phyloP scores from a whole-genome alignment of 2,888 invertebrate genomes.

The Trimorus sp. region DNA sequence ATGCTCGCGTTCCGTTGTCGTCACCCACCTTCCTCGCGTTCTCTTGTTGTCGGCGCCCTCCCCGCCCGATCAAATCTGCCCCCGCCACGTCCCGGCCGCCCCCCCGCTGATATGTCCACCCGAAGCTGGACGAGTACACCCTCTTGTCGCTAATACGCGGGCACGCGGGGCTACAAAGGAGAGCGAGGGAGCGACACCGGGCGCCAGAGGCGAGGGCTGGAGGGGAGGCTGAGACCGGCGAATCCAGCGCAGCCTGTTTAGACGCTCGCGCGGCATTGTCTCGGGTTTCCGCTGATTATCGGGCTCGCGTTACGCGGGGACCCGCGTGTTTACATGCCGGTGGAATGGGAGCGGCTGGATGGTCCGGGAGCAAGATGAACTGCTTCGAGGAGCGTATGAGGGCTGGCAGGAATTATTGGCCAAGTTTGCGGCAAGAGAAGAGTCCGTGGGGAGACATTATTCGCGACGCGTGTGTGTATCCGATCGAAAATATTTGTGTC shows the following conservation, averaged over 20 bases:
- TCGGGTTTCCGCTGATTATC: no score
- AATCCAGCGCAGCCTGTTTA: no score
- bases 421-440: conserved; percentile 25
- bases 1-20: conserved; percentile 77
- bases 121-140: conserved; percentile 58
- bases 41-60: conserved; percentile 65
- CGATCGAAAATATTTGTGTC: conserved; percentile 38
- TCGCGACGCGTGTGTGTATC: conserved; percentile 3
- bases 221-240: no score
- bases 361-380: no score
- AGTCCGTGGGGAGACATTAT: conserved; percentile 22
- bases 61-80: conserved; percentile 61
- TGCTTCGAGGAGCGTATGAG: not conserved
- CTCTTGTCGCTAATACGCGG: conserved; percentile 52
- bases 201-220: no score
- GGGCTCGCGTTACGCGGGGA: no score
- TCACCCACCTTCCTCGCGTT: conserved; percentile 69
- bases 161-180: no score
- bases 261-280: no score
- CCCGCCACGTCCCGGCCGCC: conserved; percentile 34
- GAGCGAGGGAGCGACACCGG: no score
- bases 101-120: conserved; percentile 59
- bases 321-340: no score
- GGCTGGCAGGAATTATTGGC: conserved; percentile 32
- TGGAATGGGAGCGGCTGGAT: no score